These are phyloP conservation scores for Harpagifer antarcticus DNA, from an alignment of 2,797 vertebrate genomes.

Conservation along the genomic window DNA sequence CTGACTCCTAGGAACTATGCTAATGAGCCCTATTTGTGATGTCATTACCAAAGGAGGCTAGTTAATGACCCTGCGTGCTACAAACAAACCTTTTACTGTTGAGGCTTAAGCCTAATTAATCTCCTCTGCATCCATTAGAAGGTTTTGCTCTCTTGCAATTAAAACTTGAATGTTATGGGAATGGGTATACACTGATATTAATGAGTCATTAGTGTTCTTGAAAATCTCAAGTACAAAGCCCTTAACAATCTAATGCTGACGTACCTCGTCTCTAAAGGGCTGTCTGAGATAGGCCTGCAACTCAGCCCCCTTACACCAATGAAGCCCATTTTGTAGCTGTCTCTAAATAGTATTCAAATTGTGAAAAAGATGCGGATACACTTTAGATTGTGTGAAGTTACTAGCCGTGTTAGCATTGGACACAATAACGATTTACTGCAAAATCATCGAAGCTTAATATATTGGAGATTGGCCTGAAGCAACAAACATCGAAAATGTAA, in stretches of 20 bases:
- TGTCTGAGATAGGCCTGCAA: neutral
- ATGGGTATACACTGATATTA: constrained; percentile 36
- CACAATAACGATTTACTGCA: neutral
- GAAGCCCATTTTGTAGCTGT: neutral
- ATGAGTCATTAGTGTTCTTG: constrained; percentile 55
- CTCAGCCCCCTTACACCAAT: neutral
- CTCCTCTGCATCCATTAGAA: constrained; percentile 68
- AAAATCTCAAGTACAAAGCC: constrained; percentile 37
- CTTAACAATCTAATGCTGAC: constrained; percentile 28
- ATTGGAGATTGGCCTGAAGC: neutral
- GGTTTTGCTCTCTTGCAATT: constrained; percentile 51
- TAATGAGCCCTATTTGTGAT: constrained; percentile 75
- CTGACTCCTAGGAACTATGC: constrained; percentile 55
- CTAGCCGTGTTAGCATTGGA: neutral
- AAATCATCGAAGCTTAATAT: neutral
- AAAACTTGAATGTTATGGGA: constrained; percentile 44
- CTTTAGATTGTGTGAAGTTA: constrained; percentile 7
- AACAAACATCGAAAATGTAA: neutral
- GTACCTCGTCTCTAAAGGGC: constrained; percentile 21
- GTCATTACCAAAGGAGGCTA: constrained; percentile 63
- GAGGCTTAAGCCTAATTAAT: constrained; percentile 75
- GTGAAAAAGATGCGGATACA: constrained; percentile 15
- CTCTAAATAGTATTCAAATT: constrained; percentile 2
- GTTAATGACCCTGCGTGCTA: constrained; percentile 71
- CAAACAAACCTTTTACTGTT: constrained; percentile 75